A percentile compares a stretch with the other conserved stretches of the same genome.
Conservation (phyloP, 2,797 vertebrate species). For the Mus spretus region DNA sequence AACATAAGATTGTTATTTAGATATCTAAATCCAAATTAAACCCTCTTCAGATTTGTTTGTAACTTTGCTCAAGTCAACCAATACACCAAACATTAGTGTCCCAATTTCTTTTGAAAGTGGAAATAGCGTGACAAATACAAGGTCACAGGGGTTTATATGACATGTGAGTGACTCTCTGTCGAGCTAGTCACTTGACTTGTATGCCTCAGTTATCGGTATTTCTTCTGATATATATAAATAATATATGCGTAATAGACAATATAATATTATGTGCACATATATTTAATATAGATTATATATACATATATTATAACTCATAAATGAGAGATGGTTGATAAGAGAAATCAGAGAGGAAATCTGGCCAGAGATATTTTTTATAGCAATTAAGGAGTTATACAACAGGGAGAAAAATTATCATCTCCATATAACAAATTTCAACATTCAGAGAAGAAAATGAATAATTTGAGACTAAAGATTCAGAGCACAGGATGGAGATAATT, state of each 20-base stretch:
- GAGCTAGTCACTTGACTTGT: not conserved
- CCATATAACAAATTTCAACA: conserved; percentile 14
- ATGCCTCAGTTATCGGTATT: not conserved
- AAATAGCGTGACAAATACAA: not conserved
- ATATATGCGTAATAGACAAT: not conserved
- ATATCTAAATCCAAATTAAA: conserved; percentile 29
- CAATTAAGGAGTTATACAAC: conserved; percentile 6
- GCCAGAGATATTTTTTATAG: conserved; percentile 60
- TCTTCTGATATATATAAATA: not conserved
- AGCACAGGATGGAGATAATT: not conserved
- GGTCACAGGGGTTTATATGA: not conserved
- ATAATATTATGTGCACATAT: not conserved
- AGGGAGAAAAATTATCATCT: conserved; percentile 9
- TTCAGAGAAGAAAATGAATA: conserved; percentile 23
- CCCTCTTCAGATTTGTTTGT: not conserved
- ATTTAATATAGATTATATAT: not conserved
- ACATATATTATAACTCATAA: not conserved
- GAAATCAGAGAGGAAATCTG: conserved; percentile 28
- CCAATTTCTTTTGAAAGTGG: not conserved
- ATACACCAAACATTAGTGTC: not conserved
- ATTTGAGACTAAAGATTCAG: conserved; percentile 44
- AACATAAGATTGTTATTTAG: not conserved
- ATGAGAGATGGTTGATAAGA: conserved; percentile 15
- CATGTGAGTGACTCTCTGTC: not conserved
- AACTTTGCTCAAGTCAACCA: not conserved